Evolutionary conservation across 2,113 vertebrate species (phyloP), one percentile per base, ranked within the genome.

Genomic region (Platichthys stellatus): DNA sequence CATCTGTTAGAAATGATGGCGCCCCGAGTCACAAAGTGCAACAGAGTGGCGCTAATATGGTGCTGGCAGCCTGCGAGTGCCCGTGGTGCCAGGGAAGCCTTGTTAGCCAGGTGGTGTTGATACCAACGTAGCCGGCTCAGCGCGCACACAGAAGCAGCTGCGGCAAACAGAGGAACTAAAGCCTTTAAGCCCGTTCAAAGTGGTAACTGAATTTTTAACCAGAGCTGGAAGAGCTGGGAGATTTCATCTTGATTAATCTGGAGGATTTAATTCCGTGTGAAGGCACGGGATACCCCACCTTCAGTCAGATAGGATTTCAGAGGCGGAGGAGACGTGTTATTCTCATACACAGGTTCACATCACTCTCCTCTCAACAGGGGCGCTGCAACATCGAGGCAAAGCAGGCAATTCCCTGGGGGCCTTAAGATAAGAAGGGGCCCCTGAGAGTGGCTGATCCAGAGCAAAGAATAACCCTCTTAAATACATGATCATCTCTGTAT

Each of bases 101-200:
- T 77, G 85, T 81, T 56, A 69, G 65, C 82, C 82, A 87, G 84
- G 79, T 81, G 84, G 82, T 69, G 82, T 47, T 66, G 72, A 77
- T 63, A 71, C 63, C 43, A 69, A 28, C 61, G 61, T 12, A 49
- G 83, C 51, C n/a, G 1, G 74, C 63, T 78, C 65, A 26, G 45
- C 0, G 70, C 31, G 28, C n/a, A 47, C 73, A 74, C 40, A 43
- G 74, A 54, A 31, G 84, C 89, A 88, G 86, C 80, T 84, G 85
- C 71, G 63, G 87, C 78, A 88, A 90, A 88, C 71, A 86, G 21
- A 79, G 35, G 10, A 65, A 49, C 56, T 66, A 64, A 86, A 87
- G 82, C 84, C 80, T 72, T 40, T 75, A 83, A 87, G 85, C 76
- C 77, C 69, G 73, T 38, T 53, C 72, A 70, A 72, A 62, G 63